Base-by-base conservation (phyloP, 2,888 invertebrate genomes). In the Ceramica pisi region DNA sequence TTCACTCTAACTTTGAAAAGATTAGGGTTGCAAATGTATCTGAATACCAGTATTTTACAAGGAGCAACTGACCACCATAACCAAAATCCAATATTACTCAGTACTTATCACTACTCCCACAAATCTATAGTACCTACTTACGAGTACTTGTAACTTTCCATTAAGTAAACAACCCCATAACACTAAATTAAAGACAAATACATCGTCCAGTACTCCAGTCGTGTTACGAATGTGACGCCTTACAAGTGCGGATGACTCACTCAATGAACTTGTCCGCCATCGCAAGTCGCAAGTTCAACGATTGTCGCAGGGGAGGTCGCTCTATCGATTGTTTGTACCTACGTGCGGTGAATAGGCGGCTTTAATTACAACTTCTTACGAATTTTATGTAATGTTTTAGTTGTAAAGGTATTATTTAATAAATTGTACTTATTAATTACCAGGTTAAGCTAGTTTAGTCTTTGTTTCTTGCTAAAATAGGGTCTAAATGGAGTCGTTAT, bases 231-330 rank as follows among this genome's bases (percentile, higher is more conserved):
- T 81, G 67, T 10, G 80, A 81, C 23, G 67, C 68, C 69, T 55
- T 59, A 81, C 68, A 83, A 83, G 55, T 72, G 65, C 75, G n/a
- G 78, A 75, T 84, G 85, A 83, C 59, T 80, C 83, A 82, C 61
- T 61, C 66, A 59, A 38, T 80, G 81, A 83, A 82, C 82, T 83
- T 82, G 77, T n/a, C 67, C 55, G 31, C 55, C 55, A 9, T 19
- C 69, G 67, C 65, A 38, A 81, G 79, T 83, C 62, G 63, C 71
- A 78, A 83, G 85, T 85, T 83, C 83, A 82, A 59, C 57, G 70
- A 65, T 84, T 72, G 71, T 77, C 76, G 69, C 63, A 68, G 53
- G 53, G 75, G 64, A 71, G 71, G 72, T 71, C 81, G 84, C 50
- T 53, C 60, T 75, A 83, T 83, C 63, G 84, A 83, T 81, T 84